Evolutionary conservation across 2,888 invertebrate genomes (phyloP).

Genomic region (Nasonovia ribisnigri): DNA sequence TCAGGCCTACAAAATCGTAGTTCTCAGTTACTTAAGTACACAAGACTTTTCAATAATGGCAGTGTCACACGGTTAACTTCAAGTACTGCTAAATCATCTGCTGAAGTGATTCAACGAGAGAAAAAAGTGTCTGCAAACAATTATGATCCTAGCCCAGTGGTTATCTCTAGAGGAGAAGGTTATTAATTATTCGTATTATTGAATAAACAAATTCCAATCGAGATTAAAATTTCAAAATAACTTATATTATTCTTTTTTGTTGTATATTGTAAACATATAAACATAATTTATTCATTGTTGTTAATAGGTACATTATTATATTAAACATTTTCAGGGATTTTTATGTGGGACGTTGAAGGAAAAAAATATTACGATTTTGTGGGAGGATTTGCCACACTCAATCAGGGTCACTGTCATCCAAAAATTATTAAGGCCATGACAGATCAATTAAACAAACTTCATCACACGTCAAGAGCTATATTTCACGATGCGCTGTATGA

Average conservation of each 20-base stretch:
- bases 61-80: slow-evolving; percentile 59
- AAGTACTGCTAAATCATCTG: slow-evolving; percentile 66
- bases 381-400: slow-evolving; percentile 95
- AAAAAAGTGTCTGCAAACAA: slow-evolving; percentile 94
- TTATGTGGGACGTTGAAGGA: slow-evolving; percentile 95
- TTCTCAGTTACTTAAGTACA: slow-evolving; percentile 55
- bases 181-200: background rate
- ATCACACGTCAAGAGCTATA: slow-evolving; percentile 83
- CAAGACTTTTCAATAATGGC: slow-evolving; percentile 60
- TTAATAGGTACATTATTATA: background rate
- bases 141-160: slow-evolving; percentile 95
- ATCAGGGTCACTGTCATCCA: slow-evolving; percentile 95
- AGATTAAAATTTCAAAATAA: background rate
- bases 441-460: slow-evolving; percentile 70
- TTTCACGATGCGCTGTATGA: slow-evolving; percentile 89
- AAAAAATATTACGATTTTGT: slow-evolving; percentile 92
- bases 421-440: slow-evolving; percentile 82
- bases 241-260: background rate
- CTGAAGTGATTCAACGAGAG: slow-evolving; percentile 79
- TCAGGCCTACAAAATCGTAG: slow-evolving; percentile 55
- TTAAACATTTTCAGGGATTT: slow-evolving; percentile 76
- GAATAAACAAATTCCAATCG: background rate
- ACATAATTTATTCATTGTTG: background rate
- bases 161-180: slow-evolving; percentile 89
- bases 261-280: background rate